Percentiles rank a stretch among this genome's conserved stretches.
These are phyloP conservation scores for Balaeniceps rex DNA, from an alignment of 2,113 vertebrate species.

Conservation along the genomic window DNA sequence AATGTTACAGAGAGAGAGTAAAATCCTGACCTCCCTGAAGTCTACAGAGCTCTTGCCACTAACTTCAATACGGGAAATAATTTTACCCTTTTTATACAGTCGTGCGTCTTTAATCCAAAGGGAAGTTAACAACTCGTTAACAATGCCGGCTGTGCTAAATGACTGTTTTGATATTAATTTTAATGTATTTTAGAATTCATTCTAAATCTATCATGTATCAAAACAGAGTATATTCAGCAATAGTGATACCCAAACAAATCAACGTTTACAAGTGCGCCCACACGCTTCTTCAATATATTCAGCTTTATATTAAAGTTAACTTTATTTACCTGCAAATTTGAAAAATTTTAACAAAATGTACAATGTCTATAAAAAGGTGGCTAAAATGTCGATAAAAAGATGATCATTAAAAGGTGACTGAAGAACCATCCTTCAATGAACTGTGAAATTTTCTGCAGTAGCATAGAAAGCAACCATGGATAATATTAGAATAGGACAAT, in stretches of 20 bases:
- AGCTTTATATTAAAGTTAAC: not conserved
- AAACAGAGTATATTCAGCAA: not conserved
- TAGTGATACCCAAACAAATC: not conserved
- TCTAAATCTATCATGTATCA: not conserved
- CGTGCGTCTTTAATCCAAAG: not conserved
- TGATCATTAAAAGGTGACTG: not conserved
- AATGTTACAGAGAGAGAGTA: not conserved
- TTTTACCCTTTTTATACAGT: not conserved
- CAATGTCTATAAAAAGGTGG: not conserved
- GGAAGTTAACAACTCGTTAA: not conserved
- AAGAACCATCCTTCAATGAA: not conserved
- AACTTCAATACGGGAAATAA: not conserved
- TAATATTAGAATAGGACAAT: not conserved
- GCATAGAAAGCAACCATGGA: not conserved
- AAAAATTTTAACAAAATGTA: not conserved
- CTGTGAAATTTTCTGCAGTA: not conserved
- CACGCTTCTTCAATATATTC: not conserved
- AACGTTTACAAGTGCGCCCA: not conserved
- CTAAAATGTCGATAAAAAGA: not conserved
- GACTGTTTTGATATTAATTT: not conserved
- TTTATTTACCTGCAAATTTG: not conserved
- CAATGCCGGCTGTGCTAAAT: not conserved
- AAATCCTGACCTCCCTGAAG: not conserved
- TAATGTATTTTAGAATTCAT: not conserved
- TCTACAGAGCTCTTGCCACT: not conserved